These are phyloP conservation scores for Dendrophyllia cribrosa DNA, from an alignment of 64 coral and sea anemone genomes.

Conservation along the genomic window DNA sequence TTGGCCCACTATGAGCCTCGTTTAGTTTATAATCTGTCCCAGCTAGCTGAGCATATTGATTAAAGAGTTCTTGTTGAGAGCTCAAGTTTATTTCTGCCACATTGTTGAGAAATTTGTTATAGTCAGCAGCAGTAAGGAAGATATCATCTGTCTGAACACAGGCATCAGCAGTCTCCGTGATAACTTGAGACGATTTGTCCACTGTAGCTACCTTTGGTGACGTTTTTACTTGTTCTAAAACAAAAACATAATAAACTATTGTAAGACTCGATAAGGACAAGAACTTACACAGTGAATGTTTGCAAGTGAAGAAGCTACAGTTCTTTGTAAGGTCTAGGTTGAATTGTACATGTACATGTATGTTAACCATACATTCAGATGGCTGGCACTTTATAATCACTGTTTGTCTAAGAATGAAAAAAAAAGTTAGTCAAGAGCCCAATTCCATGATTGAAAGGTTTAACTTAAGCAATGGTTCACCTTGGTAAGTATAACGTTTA, in stretches of 20 bases:
- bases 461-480: neutral
- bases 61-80: neutral
- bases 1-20: neutral
- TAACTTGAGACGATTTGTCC: constrained; percentile 24
- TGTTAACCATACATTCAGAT: too few species aligned
- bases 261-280: neutral
- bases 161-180: neutral
- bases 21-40: neutral
- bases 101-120: constrained; percentile 32
- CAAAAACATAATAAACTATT: neutral
- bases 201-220: neutral
- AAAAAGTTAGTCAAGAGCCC: too few species aligned
- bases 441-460: too few species aligned
- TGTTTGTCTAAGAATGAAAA: too few species aligned
- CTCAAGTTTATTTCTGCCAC: constrained; percentile 9
- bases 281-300: too few species aligned
- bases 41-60: constrained; percentile 18
- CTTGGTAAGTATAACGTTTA: constrained; percentile 51
- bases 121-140: neutral
- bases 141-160: constrained; percentile 24
- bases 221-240: constrained; percentile 6
- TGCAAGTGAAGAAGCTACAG: too few species aligned
- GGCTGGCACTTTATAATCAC: too few species aligned
- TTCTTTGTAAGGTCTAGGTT: too few species aligned
- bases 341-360: too few species aligned